Evolutionary conservation across 2,797 vertebrate genomes (phyloP).

Genomic region (Anguilla obscura): DNA sequence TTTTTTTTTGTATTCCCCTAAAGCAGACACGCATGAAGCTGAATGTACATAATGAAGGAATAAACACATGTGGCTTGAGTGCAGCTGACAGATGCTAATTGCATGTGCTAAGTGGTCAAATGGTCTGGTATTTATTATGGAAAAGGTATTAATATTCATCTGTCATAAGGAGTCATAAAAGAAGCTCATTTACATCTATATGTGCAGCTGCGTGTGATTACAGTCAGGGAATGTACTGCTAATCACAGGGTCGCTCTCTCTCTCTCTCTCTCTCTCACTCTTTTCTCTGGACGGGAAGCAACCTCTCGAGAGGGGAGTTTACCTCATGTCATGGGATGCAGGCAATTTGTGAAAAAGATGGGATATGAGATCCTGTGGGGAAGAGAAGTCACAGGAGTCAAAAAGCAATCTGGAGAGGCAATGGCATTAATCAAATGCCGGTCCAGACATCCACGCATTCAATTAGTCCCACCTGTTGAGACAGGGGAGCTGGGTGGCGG

Average conservation of each 20-base stretch:
- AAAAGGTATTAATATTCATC: conserved; percentile 69
- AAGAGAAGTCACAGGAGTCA: conserved; percentile 10
- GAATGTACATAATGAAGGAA: background rate
- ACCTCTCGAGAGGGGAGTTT: background rate
- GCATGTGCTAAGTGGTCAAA: conserved; percentile 62
- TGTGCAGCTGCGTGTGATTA: conserved; percentile 48
- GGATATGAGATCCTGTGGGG: background rate
- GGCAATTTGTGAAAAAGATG: conserved; percentile 20
- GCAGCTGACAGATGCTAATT: conserved; percentile 67
- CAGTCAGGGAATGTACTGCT: background rate
- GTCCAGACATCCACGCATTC: conserved; percentile 5
- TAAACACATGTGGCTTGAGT: too few relatives aligned
- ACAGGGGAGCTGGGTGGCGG: background rate
- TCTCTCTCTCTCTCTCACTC: background rate
- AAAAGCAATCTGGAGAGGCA: conserved; percentile 13
- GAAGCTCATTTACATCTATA: conserved; percentile 63
- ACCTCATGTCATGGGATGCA: background rate
- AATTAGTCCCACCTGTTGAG: conserved; percentile 11
- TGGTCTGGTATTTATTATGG: conserved; percentile 53
- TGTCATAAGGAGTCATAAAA: conserved; percentile 63
- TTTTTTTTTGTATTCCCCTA: background rate
- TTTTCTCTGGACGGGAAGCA: background rate
- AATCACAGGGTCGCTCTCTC: background rate
- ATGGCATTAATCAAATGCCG: conserved; percentile 8
- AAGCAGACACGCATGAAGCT: background rate